Percentiles rank a stretch among this genome's conserved stretches.
These are phyloP conservation scores for Sapayoa aenigma DNA, from an alignment of 2,113 vertebrate genomes.

Conservation along the genomic window DNA sequence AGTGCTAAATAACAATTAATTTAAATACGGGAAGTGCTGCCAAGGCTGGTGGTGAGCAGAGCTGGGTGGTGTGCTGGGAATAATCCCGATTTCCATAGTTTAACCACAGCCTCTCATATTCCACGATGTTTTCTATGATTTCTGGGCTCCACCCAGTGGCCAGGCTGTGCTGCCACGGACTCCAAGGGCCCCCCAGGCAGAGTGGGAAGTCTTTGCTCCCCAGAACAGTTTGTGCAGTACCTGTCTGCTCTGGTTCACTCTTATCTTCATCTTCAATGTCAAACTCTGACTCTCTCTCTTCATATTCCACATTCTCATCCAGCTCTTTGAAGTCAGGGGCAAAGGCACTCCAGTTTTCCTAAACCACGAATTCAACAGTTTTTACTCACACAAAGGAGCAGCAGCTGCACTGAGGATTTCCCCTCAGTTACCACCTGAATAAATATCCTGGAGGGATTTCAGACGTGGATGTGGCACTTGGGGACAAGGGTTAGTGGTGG, in stretches of 20 bases:
- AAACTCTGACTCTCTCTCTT: conserved; percentile 96
- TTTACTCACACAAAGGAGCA: neutral
- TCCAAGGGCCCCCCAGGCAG: neutral
- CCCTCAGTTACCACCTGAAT: fast-evolving
- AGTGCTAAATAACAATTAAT: neutral
- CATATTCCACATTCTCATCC: conserved; percentile 98
- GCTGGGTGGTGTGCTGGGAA: neutral
- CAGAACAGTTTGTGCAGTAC: conserved; percentile 54
- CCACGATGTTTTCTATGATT: fast-evolving
- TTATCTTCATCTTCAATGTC: conserved; percentile 99
- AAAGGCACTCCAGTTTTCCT: conserved; percentile 99
- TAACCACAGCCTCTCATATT: neutral
- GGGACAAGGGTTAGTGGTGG: neutral
- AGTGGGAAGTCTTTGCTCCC: neutral
- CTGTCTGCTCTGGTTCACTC: conserved; percentile 96
- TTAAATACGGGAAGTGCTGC: fast-evolving
- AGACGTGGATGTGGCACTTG: neutral
- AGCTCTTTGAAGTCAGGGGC: conserved; percentile 98
- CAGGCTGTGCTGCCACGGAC: neutral
- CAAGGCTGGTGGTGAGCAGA: neutral
- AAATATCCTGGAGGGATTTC: neutral
- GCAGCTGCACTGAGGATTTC: neutral
- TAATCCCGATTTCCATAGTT: fast-evolving
- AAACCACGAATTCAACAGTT: neutral
- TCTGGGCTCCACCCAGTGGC: neutral